Conservation (phyloP, 2,888 invertebrate genomes). For the Limnephilus auricula region DNA sequence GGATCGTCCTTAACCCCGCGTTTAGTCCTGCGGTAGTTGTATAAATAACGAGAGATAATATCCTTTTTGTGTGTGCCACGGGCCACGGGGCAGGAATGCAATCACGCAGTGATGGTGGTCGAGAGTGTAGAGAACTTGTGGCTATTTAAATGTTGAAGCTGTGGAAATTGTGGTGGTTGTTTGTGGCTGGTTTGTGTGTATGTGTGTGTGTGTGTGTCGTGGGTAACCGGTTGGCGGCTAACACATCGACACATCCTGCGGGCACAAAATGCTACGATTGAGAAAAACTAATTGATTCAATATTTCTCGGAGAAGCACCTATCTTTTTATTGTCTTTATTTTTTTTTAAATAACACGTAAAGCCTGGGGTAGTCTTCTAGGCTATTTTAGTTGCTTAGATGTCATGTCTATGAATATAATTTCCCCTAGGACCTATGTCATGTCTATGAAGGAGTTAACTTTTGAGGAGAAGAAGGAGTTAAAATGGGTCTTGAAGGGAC, state of each 20-base stretch:
- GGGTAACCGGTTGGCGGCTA: constrained; percentile 28
- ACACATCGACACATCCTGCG: background rate
- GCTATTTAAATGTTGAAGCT: background rate
- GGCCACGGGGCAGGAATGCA: constrained; percentile 27
- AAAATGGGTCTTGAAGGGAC: no score
- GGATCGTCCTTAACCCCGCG: constrained; percentile 34
- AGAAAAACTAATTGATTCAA: background rate
- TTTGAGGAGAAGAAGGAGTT: no score
- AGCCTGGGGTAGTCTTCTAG: no score
- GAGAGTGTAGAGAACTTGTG: background rate
- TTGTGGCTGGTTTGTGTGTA: background rate
- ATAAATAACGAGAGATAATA: constrained; percentile 28
- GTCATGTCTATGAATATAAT: no score
- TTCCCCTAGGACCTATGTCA: no score
- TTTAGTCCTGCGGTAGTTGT: constrained; percentile 23
- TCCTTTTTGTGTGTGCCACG: constrained; percentile 13
- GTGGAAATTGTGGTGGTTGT: background rate
- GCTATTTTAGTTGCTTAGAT: no score
- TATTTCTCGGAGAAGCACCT: background rate
- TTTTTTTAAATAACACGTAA: no score
- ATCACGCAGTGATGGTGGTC: constrained; percentile 4
- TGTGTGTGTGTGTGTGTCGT: background rate
- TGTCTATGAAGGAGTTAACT: no score
- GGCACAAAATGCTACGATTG: background rate
- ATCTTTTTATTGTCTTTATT: background rate